Conservation (phyloP, 2,113 vertebrate genomes). For the Saiga tatarica region DNA sequence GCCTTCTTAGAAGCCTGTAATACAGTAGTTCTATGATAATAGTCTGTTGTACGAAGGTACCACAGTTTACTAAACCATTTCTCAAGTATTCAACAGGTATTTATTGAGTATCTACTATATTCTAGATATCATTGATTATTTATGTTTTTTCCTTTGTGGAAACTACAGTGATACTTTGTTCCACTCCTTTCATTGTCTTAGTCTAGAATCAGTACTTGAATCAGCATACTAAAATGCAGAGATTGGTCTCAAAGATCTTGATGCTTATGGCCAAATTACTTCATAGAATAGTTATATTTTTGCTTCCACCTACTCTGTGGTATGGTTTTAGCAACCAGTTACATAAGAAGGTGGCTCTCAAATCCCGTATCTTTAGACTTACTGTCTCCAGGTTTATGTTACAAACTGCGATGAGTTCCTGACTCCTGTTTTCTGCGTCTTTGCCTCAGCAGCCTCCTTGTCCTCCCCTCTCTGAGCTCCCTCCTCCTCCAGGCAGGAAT, state of each 20-base stretch:
- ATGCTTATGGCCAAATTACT: background rate
- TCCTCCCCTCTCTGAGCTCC: background rate
- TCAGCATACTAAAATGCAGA: background rate
- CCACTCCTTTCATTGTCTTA: background rate
- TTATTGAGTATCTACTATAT: background rate
- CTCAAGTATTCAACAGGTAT: background rate
- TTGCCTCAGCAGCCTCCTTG: background rate
- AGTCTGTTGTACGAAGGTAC: background rate
- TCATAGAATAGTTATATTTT: background rate
- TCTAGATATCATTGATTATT: background rate
- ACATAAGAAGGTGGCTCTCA: background rate
- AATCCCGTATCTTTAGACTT: background rate
- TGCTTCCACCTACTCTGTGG: background rate
- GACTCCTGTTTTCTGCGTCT: background rate
- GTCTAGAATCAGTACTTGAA: background rate
- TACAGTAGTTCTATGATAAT: background rate
- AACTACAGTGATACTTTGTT: background rate
- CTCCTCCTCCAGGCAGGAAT: background rate
- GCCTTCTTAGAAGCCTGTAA: background rate
- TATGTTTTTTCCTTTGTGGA: background rate
- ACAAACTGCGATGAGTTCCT: background rate
- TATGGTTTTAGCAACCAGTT: background rate
- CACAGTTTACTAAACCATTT: background rate
- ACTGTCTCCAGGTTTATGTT: background rate
- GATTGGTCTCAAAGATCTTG: background rate